Base-by-base conservation (phyloP, 2,888 invertebrate genomes). In the Ochropleura leucogaster region DNA sequence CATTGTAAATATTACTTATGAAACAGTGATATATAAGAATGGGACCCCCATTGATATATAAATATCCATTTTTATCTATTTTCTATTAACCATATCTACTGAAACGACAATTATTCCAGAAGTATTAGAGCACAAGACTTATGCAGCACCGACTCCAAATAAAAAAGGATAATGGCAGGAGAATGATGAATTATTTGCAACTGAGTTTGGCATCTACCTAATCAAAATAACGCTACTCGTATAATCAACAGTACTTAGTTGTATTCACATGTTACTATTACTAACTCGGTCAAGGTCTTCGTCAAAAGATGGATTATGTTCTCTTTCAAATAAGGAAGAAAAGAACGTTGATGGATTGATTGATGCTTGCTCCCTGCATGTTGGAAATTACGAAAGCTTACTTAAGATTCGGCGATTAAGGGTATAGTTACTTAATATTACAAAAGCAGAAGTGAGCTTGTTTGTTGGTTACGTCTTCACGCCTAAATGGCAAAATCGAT, bases 281-380 rank as follows among this genome's bases (percentile, higher is more conserved):
- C 10, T 14, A 46, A 53, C 10, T 62, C 8, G 30, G 16, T 14
- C 30, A 57, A 57, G 64, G 65, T 30, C 8, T 42, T 49, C 14
- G 4, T 42, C 67, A 47, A 51, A 60, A 68, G 30, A 78, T 62
- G 47, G 53, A 62, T 75, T 55, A 49, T 30, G 40, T 42, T 47
- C n/a, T 62, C 42, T 62, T 20, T 42, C 16, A 4, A 77, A 47
- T 16, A 62, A 16, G 42, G 16, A 68, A 47, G 40, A 67, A 77
- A 47, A 46, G 18, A 65, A 4, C 12, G 3, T 30, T 60, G 20
- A 42, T 66, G 10, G 12, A 62, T 68, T 47, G 60, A 59, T 75
- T 20, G 20, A 30, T 9, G 57, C 4, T 40, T 9, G 16, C 16
- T 64, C 1, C 16, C 7, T 49, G 42, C 47, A 47, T 30, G 20